phyloP scores from a whole-genome alignment of 2,888 invertebrate genomes.

The Aleiodes leptofemur region DNA sequence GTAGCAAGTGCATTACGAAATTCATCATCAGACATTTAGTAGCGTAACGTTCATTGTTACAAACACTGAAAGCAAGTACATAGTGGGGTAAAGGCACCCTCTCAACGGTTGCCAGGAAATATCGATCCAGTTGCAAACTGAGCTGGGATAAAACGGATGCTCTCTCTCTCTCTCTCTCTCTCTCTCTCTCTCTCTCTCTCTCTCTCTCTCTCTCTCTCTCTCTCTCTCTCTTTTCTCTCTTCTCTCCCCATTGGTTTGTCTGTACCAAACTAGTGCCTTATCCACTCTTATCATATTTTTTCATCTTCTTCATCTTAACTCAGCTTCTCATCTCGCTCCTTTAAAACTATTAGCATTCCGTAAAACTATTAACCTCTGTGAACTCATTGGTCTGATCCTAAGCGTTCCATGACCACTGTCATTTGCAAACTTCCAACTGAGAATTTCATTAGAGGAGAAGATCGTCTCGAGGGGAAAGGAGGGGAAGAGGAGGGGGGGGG shows the following conservation, averaged over 20 bases:
- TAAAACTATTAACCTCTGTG: constrained; percentile 22
- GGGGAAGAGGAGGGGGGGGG: too few species aligned
- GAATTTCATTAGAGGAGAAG: constrained; percentile 11
- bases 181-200: too few species aligned
- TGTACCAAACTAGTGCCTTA: constrained; percentile 63
- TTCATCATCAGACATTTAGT: constrained; percentile 7
- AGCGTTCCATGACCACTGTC: constrained; percentile 31
- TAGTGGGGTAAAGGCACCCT: constrained; percentile 66
- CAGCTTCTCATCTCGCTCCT: constrained; percentile 44
- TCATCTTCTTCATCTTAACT: constrained; percentile 51
- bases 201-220: too few species aligned
- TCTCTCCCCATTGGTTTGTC: constrained; percentile 49
- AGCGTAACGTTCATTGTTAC: constrained; percentile 66
- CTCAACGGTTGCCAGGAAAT: constrained; percentile 73
- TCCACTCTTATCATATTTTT: constrained; percentile 57
- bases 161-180: constrained; percentile 59
- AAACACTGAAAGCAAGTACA: constrained; percentile 63
- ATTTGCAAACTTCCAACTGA: constrained; percentile 14
- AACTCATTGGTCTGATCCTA: not conserved
- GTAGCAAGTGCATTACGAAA: not conserved
- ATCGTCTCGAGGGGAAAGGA: too few species aligned
- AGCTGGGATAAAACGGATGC: constrained; percentile 65
- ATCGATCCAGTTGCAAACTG: constrained; percentile 68
- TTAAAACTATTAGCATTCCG: constrained; percentile 1
- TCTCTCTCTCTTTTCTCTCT: too few species aligned